A percentile compares a stretch with the other conserved stretches of the same genome.
Evolutionary conservation across 1,140 invertebrate genomes (phyloP).

Genomic region (Liolophura sinensis): DNA sequence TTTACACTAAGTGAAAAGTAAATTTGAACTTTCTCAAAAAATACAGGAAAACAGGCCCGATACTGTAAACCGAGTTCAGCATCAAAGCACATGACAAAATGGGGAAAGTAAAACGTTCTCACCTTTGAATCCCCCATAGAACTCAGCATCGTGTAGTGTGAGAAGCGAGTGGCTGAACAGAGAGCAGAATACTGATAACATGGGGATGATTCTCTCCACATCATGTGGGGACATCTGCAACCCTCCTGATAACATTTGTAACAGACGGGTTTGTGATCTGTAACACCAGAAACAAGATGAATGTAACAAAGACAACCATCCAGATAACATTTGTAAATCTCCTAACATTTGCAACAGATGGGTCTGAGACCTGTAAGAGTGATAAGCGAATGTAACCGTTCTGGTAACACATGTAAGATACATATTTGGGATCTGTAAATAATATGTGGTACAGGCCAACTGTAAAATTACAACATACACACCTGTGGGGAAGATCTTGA

Average conservation of each 20-base stretch:
- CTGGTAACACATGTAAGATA: too few species aligned
- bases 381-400: too few species aligned
- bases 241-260: slow-evolving; percentile 73
- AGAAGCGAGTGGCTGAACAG: slow-evolving; percentile 80
- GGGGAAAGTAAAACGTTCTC: slow-evolving; percentile 2
- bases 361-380: too few species aligned
- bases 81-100: background rate
- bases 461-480: too few species aligned
- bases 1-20: too few species aligned
- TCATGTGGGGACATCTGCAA: slow-evolving; percentile 69
- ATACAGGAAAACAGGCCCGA: too few species aligned
- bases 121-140: slow-evolving; percentile 61
- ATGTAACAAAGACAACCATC: slow-evolving; percentile 1
- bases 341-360: background rate
- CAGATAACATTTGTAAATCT: background rate
- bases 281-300: slow-evolving; percentile 8
- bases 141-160: slow-evolving; percentile 87
- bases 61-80: too few species aligned
- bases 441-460: background rate
- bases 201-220: slow-evolving; percentile 73
- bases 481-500: too few species aligned
- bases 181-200: slow-evolving; percentile 83
- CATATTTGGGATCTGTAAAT: too few species aligned
- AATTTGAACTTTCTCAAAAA: too few species aligned
- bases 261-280: slow-evolving; percentile 65